Percentiles rank a stretch among this genome's conserved stretches.
Conservation (phyloP, 2,113 vertebrate species). For the Falco punctatus region DNA sequence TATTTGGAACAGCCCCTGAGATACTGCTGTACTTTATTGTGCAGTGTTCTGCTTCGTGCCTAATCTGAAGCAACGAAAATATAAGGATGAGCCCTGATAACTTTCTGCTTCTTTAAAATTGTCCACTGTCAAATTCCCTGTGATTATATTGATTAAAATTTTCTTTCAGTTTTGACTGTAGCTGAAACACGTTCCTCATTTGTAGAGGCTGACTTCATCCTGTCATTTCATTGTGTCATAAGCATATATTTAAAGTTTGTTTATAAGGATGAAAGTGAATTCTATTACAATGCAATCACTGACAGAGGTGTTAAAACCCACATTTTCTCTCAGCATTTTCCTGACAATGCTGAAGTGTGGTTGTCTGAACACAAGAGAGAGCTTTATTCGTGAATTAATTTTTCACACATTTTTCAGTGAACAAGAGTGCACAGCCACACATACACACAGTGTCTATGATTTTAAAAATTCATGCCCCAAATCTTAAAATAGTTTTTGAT, state of each 20-base stretch:
- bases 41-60: not conserved
- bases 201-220: conserved; percentile 9
- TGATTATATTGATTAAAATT: conserved; percentile 21
- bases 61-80: not conserved
- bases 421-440: not conserved
- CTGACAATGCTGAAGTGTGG: not conserved
- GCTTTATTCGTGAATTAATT: not conserved
- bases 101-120: conserved; percentile 3
- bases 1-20: not conserved
- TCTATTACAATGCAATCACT: conserved; percentile 1
- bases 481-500: not conserved
- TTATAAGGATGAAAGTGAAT: conserved; percentile 34
- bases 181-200: not conserved
- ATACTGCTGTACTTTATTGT: not conserved
- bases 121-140: not conserved
- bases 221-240: not conserved
- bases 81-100: not conserved
- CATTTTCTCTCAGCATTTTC: not conserved
- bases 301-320: not conserved
- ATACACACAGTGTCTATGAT: not conserved
- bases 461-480: not conserved
- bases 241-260: conserved; percentile 7
- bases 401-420: not conserved
- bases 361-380: not conserved
- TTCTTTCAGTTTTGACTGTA: not conserved